These are phyloP conservation scores for Dexiosoma caninum DNA, from an alignment of 2,888 invertebrate species.

Conservation along the genomic window DNA sequence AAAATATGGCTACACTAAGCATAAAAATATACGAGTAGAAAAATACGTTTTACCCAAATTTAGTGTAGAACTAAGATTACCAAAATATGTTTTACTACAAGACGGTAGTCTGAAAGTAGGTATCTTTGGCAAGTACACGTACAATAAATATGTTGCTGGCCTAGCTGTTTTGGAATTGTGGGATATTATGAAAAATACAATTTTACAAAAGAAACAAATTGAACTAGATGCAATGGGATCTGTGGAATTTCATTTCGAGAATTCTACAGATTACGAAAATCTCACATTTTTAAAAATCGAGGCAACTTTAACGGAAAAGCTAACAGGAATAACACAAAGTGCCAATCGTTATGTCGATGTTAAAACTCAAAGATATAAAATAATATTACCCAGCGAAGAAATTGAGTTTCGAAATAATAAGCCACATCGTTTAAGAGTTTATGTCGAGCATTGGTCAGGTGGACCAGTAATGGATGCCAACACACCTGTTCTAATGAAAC, in stretches of 20 bases:
- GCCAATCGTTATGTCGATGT: too few species aligned
- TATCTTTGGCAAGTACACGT: constrained; percentile 82
- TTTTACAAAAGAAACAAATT: constrained; percentile 88
- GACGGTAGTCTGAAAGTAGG: constrained; percentile 83
- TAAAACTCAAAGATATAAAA: background rate
- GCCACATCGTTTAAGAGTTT: constrained; percentile 22
- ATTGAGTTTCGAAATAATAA: constrained; percentile 29
- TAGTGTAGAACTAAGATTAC: constrained; percentile 89
- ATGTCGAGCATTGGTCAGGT: constrained; percentile 31
- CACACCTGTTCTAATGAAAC: constrained; percentile 31
- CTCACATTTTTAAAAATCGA: too few species aligned
- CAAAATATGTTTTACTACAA: constrained; percentile 88
- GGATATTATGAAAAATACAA: constrained; percentile 76
- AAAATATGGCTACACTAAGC: constrained; percentile 60
- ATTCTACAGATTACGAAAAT: too few species aligned
- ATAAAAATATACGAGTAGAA: constrained; percentile 82
- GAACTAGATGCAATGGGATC: constrained; percentile 85
- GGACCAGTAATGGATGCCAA: constrained; percentile 7
- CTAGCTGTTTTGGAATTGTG: constrained; percentile 81
- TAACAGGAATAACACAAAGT: constrained; percentile 89
- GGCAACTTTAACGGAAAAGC: constrained; percentile 91
- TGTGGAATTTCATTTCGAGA: constrained; percentile 78
- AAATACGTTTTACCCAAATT: constrained; percentile 96
- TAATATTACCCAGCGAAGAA: background rate
- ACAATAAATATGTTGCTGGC: constrained; percentile 91